Conservation (phyloP, 2,888 invertebrate genomes). For the Drosophila cognata region DNA sequence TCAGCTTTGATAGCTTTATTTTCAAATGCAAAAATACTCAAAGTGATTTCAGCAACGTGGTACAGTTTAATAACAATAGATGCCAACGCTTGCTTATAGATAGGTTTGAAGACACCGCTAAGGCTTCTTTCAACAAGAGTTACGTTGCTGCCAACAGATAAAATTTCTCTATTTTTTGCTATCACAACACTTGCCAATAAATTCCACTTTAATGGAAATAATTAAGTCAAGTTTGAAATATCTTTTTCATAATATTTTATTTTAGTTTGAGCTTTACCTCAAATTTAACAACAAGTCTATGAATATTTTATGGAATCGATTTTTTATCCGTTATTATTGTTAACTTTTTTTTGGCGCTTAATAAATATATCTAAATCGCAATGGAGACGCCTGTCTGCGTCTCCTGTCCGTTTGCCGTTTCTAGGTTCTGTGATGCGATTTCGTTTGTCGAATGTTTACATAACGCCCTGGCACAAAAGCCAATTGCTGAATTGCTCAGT, state of each 20-base stretch:
- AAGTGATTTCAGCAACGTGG: neutral
- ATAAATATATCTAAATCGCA: slow-evolving; percentile 65
- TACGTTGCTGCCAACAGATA: neutral
- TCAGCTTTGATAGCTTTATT: neutral
- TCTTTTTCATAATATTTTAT: neutral
- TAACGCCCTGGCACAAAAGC: slow-evolving; percentile 77
- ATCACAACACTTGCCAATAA: neutral
- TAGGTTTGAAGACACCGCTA: neutral
- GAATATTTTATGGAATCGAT: slow-evolving; percentile 11
- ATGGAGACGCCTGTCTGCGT: slow-evolving; percentile 57
- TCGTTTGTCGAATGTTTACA: slow-evolving; percentile 71
- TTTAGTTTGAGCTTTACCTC: slow-evolving; percentile 1
- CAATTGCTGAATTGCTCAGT: slow-evolving; percentile 72
- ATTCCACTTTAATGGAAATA: neutral
- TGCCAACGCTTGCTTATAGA: too few relatives aligned
- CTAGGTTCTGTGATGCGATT: slow-evolving; percentile 57
- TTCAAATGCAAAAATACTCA: neutral
- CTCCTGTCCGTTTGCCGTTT: slow-evolving; percentile 17
- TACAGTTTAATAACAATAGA: neutral
- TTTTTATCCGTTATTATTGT: slow-evolving; percentile 5
- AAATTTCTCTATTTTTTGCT: neutral
- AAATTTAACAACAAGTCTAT: slow-evolving; percentile 2
- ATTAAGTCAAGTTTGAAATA: neutral
- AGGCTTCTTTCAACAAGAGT: neutral
- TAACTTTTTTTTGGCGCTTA: slow-evolving; percentile 44